Conservation (phyloP, 2,797 vertebrate genomes). For the Esox masquinongy region DNA sequence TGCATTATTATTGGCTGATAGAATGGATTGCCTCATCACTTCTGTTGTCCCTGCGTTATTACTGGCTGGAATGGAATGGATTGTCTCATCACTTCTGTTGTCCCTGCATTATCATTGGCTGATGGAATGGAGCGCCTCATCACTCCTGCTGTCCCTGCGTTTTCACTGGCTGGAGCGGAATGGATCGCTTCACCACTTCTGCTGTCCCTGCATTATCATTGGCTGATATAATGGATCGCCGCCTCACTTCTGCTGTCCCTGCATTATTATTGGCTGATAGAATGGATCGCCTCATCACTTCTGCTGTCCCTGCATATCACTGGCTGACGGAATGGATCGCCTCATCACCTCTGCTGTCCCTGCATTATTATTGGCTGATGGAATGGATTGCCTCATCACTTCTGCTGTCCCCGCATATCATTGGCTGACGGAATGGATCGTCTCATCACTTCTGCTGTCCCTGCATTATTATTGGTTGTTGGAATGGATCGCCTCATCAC, state of each 20-base stretch:
- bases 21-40: neutral
- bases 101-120: constrained; percentile 7
- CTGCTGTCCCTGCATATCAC: too few species aligned
- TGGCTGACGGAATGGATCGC: neutral
- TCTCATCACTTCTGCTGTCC: too few species aligned
- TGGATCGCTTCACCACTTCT: constrained; percentile 7
- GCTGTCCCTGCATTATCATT: constrained; percentile 2
- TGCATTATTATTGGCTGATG: neutral
- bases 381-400: constrained; percentile 4
- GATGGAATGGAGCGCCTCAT: neutral
- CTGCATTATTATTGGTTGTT: neutral
- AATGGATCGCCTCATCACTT: constrained; percentile 4
- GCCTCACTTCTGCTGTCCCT: constrained; percentile 2
- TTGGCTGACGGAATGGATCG: too few species aligned
- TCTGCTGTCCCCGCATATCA: too few species aligned
- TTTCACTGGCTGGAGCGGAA: neutral
- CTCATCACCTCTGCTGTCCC: constrained; percentile 13
- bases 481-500: neutral
- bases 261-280: neutral
- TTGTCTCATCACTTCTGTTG: neutral
- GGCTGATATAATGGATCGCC: neutral
- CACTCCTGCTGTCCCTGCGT: constrained; percentile 8
- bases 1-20: neutral
- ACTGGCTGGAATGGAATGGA: neutral
- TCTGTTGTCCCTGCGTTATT: constrained; percentile 12